phyloP scores from a whole-genome alignment of 2,797 vertebrate species.

The Coranthus polyacanthus region DNA sequence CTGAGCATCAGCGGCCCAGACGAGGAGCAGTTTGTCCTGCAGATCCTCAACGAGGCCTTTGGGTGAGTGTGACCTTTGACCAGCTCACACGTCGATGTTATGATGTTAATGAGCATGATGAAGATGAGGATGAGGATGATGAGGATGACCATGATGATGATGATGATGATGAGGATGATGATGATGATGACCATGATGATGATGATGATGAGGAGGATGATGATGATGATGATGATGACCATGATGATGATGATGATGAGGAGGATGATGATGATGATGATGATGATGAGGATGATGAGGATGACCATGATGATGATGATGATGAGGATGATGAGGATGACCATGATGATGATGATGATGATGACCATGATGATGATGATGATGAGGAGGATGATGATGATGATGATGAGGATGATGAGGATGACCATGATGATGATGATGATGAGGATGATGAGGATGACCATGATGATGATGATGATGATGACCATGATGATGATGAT shows the following conservation, averaged over 20 bases:
- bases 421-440: slow-evolving; percentile 8
- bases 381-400: not conserved
- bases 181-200: slow-evolving; percentile 12
- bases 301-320: slow-evolving; percentile 22
- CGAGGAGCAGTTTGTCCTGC: slow-evolving; percentile 91
- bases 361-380: slow-evolving; percentile 94
- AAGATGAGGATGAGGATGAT: too few species aligned
- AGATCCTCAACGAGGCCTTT: slow-evolving; percentile 92
- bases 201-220: slow-evolving; percentile 12
- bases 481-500: slow-evolving; percentile 12
- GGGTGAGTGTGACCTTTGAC: slow-evolving; percentile 84
- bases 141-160: slow-evolving; percentile 7
- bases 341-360: slow-evolving; percentile 56
- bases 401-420: too few species aligned
- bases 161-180: slow-evolving; percentile 10
- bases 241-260: too few species aligned
- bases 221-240: slow-evolving; percentile 81
- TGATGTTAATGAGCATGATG: not conserved
- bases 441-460: too few species aligned
- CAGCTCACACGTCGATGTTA: not conserved
- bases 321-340: too few species aligned
- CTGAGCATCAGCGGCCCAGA: slow-evolving; percentile 90
- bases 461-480: slow-evolving; percentile 7
- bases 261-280: slow-evolving; percentile 1
- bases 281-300: slow-evolving; percentile 16